Evolutionary conservation across 2,888 invertebrate species (phyloP).

Genomic region (Ferdinandea cuprea): DNA sequence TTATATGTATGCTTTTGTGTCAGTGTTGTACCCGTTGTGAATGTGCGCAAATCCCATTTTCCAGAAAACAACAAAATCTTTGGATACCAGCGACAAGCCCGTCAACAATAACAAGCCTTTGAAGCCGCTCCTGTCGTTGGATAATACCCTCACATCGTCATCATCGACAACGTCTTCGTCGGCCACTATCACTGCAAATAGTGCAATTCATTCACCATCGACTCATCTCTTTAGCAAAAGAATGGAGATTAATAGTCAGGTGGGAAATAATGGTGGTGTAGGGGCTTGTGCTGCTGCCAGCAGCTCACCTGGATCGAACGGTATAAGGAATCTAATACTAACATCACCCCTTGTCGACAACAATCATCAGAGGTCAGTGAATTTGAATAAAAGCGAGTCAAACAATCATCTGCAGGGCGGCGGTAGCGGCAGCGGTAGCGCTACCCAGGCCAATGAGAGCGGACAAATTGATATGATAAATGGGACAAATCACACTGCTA

Average conservation of each 20-base stretch:
- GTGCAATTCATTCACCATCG: conserved; percentile 69
- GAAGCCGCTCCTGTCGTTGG: conserved; percentile 81
- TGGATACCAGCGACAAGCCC: conserved; percentile 81
- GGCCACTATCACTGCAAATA: conserved; percentile 25
- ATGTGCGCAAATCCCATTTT: conserved; percentile 72
- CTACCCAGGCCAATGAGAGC: conserved; percentile 29
- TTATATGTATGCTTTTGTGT: conserved; percentile 35
- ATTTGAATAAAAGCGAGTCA: conserved; percentile 76
- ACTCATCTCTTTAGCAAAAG: conserved; percentile 76
- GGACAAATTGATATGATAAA: conserved; percentile 72
- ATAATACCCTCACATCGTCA: conserved; percentile 77
- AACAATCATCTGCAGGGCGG: conserved; percentile 77
- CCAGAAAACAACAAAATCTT: conserved; percentile 82
- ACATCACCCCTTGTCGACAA: conserved; percentile 81
- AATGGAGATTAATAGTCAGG: conserved; percentile 76
- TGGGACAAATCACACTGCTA: conserved; percentile 71
- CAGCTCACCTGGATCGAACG: conserved; percentile 81
- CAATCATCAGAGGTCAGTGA: conserved; percentile 77
- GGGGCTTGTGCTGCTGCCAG: conserved; percentile 72
- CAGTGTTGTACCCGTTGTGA: conserved; percentile 42
- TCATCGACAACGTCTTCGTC: conserved; percentile 40
- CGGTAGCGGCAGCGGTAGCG: conserved; percentile 69
- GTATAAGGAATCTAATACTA: conserved; percentile 81
- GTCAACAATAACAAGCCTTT: conserved; percentile 82
- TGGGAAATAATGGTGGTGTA: conserved; percentile 22